Percentiles rank a stretch among this genome's conserved stretches.
Conservation (phyloP, 2,888 invertebrate species). For the Branchipolynoe longqiensis region DNA sequence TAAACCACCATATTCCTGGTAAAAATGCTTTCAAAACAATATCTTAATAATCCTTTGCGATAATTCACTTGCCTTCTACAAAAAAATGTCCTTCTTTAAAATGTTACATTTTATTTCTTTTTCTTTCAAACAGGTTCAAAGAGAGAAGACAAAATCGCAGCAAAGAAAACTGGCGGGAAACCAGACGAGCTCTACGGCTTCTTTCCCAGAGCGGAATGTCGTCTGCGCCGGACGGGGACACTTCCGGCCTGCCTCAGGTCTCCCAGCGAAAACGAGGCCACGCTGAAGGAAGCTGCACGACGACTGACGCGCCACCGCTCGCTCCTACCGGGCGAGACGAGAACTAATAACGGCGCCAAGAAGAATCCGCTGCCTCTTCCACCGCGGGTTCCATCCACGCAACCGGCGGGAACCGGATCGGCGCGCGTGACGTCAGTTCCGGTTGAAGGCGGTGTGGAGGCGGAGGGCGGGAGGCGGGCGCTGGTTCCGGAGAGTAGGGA, state of each 20-base stretch:
- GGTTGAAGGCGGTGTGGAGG: not conserved
- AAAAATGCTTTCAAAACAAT: too few relatives aligned
- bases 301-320: conserved; percentile 31
- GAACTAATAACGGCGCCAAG: not conserved
- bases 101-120: not conserved
- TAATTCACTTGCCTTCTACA: too few relatives aligned
- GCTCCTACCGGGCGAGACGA: conserved; percentile 20
- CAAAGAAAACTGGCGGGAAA: not conserved
- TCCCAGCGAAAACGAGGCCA: not conserved
- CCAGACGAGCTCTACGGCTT: conserved; percentile 39
- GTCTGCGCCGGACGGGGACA: conserved; percentile 27
- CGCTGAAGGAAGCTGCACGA: not conserved
- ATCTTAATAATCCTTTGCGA: too few relatives aligned
- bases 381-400: conserved; percentile 8
- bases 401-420: too few relatives aligned
- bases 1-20: too few relatives aligned
- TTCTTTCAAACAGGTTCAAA: conserved; percentile 27
- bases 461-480: not conserved
- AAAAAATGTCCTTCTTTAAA: too few relatives aligned
- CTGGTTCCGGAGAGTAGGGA: not conserved
- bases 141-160: not conserved
- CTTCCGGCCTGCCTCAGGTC: conserved; percentile 9
- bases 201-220: not conserved
- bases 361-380: not conserved
- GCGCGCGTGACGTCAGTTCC: not conserved